phyloP scores from a whole-genome alignment of 2,888 invertebrate genomes.

The Silvanus unidentatus region DNA sequence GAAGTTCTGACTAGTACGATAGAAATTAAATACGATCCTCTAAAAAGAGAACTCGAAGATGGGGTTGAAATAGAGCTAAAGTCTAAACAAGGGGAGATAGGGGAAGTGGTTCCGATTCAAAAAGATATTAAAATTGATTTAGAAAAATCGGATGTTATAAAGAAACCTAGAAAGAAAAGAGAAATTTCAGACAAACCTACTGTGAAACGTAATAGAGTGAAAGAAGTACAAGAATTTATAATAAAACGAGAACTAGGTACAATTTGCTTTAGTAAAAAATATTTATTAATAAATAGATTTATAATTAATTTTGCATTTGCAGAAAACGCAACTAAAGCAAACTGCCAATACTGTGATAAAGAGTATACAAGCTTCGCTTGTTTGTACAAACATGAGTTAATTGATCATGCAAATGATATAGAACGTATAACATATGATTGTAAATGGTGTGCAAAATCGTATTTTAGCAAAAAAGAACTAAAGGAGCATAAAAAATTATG shows the following conservation, averaged over 20 bases:
- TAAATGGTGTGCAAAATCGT: background rate
- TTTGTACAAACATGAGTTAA: slow-evolving; percentile 31
- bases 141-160: no score
- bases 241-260: slow-evolving; percentile 20
- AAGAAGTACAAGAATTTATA: slow-evolving; percentile 20
- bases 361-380: slow-evolving; percentile 27
- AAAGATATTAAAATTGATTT: no score
- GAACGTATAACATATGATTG: background rate
- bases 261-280: slow-evolving; percentile 4
- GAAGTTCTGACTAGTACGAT: slow-evolving; percentile 1
- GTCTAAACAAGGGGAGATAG: no score
- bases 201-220: no score
- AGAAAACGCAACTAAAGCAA: slow-evolving; percentile 10
- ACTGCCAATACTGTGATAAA: slow-evolving; percentile 31
- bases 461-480: no score
- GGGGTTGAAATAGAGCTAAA: no score
- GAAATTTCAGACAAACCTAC: slow-evolving; percentile 6
- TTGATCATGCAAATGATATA: slow-evolving; percentile 20
- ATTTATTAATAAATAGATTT: slow-evolving; percentile 2
- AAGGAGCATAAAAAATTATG: no score
- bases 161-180: slow-evolving; percentile 8
- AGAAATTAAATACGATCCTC: slow-evolving; percentile 8
- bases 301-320: slow-evolving; percentile 1
- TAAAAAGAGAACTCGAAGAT: slow-evolving; percentile 3
- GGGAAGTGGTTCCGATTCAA: no score